phyloP scores from a whole-genome alignment of 2,113 vertebrate genomes.

The Neomonachus schauinslandi region DNA sequence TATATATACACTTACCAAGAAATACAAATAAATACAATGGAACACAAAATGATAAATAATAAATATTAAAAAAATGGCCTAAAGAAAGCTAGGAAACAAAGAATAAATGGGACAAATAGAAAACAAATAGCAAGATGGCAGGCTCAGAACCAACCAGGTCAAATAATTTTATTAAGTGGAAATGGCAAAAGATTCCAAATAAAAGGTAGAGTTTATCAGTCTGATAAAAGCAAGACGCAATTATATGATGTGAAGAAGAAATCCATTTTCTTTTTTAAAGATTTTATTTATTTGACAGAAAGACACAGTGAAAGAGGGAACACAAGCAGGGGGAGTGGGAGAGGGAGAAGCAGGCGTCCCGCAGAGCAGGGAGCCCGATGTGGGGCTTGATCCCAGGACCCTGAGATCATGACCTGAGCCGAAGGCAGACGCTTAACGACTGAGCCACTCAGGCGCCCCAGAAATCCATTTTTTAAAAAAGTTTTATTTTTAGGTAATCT shows the following conservation, averaged over 20 bases:
- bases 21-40: background rate
- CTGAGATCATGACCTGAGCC: too few relatives aligned
- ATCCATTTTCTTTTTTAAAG: background rate
- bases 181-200: background rate
- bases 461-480: background rate
- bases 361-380: too few relatives aligned
- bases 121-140: background rate
- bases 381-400: too few relatives aligned
- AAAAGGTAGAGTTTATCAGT: background rate
- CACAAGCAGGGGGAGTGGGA: too few relatives aligned
- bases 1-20: background rate
- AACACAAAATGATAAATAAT: background rate
- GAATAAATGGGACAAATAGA: background rate
- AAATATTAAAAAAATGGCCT: background rate
- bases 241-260: background rate
- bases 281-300: background rate
- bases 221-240: background rate
- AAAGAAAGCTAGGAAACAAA: background rate
- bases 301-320: too few relatives aligned
- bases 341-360: too few relatives aligned
- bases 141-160: background rate
- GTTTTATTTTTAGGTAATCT: background rate
- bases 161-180: background rate
- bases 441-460: background rate
- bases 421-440: too few relatives aligned